Percentiles rank a stretch among this genome's conserved stretches.
Evolutionary conservation across 2,113 vertebrate genomes (phyloP).

Genomic region (Strigops habroptila): DNA sequence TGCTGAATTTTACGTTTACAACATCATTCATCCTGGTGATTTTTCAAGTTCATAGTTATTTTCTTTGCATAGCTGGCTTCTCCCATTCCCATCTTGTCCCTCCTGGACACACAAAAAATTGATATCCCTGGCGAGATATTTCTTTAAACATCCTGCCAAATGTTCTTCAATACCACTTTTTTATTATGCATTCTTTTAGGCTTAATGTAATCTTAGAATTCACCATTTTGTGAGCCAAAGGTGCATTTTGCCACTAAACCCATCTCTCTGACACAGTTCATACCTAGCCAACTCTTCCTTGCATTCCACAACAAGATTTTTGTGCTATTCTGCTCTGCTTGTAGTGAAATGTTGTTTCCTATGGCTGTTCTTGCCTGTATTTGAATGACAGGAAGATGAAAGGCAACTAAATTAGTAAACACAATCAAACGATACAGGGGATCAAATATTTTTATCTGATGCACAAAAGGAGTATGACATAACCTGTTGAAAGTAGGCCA

Average conservation of each 20-base stretch:
- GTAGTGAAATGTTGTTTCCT: conserved; percentile 8
- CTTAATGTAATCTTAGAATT: not conserved
- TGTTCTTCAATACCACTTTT: not conserved
- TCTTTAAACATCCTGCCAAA: not conserved
- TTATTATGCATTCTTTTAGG: not conserved
- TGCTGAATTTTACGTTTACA: not conserved
- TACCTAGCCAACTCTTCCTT: not conserved
- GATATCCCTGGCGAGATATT: not conserved
- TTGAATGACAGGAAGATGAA: not conserved
- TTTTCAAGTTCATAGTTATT: not conserved
- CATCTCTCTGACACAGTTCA: not conserved
- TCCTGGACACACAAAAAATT: not conserved
- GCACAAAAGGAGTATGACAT: not conserved
- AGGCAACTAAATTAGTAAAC: not conserved
- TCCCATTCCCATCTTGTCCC: not conserved
- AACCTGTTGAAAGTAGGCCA: not conserved
- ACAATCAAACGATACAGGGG: not conserved
- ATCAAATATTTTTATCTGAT: not conserved
- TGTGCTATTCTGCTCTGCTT: not conserved
- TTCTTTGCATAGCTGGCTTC: not conserved
- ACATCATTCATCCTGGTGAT: not conserved
- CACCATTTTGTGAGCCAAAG: not conserved
- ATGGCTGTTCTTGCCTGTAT: not conserved
- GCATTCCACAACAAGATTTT: not conserved
- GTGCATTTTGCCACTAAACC: conserved; percentile 13